Conservation (phyloP, 2,797 vertebrate genomes). For the Pseudochaenichthys georgianus region DNA sequence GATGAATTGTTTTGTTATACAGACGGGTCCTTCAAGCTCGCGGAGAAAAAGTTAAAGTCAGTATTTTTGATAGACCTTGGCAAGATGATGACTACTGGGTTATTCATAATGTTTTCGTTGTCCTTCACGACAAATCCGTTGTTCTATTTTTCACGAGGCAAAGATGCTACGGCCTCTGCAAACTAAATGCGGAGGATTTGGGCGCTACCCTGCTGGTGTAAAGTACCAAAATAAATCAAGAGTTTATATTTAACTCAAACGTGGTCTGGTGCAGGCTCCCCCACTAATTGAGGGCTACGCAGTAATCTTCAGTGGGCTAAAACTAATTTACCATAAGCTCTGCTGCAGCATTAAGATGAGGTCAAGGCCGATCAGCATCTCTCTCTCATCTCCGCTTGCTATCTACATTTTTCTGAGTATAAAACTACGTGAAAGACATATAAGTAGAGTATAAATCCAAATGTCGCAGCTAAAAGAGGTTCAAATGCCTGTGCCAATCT, state of each 20-base stretch:
- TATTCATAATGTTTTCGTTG: conserved; percentile 74
- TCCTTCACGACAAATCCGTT: conserved; percentile 57
- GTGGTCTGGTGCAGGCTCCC: conserved; percentile 54
- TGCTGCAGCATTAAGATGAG: conserved; percentile 60
- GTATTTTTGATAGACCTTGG: conserved; percentile 61
- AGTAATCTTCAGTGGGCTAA: conserved; percentile 68
- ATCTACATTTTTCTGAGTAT: conserved; percentile 2
- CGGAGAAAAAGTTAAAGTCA: conserved; percentile 46
- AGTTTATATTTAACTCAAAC: conserved; percentile 77
- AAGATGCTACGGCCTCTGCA: conserved; percentile 34
- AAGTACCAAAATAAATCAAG: conserved; percentile 62
- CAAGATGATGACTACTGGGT: conserved; percentile 66
- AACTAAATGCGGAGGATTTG: conserved; percentile 24
- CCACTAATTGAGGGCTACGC: conserved; percentile 72
- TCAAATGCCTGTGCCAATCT: conserved; percentile 6
- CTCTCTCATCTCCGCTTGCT: conserved; percentile 19
- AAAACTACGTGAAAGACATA: conserved; percentile 5
- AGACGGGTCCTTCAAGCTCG: conserved; percentile 54
- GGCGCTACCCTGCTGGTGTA: conserved; percentile 35
- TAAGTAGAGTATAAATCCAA: neutral
- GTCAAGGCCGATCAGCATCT: conserved; percentile 46
- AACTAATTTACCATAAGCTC: conserved; percentile 67
- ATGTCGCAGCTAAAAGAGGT: neutral
- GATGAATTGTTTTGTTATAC: conserved; percentile 73
- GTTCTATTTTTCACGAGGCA: conserved; percentile 64